These are phyloP conservation scores for Cataglyphis altisquamis DNA, from an alignment of 2,888 invertebrate species.

Conservation along the genomic window DNA sequence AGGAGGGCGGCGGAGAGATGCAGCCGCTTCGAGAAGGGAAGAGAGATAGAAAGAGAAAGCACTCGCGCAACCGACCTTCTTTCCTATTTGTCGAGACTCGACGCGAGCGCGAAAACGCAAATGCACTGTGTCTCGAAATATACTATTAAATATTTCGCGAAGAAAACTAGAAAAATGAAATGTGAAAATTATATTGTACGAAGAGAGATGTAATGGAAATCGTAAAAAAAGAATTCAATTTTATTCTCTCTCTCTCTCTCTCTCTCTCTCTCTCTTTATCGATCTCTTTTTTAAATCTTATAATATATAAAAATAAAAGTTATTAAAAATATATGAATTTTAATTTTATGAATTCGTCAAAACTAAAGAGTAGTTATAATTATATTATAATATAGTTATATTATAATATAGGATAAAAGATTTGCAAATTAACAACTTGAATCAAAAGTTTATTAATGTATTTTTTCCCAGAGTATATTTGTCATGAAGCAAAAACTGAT, in stretches of 20 bases:
- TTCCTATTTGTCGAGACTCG: constrained; percentile 46
- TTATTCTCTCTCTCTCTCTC: too few species aligned
- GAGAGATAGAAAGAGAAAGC: constrained; percentile 35
- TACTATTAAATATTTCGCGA: not conserved
- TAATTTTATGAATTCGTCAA: not conserved
- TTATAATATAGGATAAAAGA: not conserved
- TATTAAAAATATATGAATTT: not conserved
- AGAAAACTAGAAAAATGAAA: not conserved
- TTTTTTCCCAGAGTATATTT: not conserved
- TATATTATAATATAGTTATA: not conserved
- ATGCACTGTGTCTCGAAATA: not conserved
- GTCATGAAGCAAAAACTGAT: not conserved
- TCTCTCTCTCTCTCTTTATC: not conserved
- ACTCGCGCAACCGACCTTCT: constrained; percentile 62
- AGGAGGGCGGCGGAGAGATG: constrained; percentile 7
- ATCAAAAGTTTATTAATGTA: not conserved
- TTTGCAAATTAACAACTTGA: not conserved
- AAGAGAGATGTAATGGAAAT: not conserved
- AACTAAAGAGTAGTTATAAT: not conserved
- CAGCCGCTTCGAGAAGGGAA: not conserved
- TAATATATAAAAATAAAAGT: not conserved
- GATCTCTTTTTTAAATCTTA: not conserved
- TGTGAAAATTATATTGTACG: not conserved
- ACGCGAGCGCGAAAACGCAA: constrained; percentile 25
- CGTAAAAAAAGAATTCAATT: not conserved